A percentile compares a stretch with the other conserved stretches of the same genome.
Conservation (phyloP, 1,140 invertebrate species). For the Achatina immaculata region DNA sequence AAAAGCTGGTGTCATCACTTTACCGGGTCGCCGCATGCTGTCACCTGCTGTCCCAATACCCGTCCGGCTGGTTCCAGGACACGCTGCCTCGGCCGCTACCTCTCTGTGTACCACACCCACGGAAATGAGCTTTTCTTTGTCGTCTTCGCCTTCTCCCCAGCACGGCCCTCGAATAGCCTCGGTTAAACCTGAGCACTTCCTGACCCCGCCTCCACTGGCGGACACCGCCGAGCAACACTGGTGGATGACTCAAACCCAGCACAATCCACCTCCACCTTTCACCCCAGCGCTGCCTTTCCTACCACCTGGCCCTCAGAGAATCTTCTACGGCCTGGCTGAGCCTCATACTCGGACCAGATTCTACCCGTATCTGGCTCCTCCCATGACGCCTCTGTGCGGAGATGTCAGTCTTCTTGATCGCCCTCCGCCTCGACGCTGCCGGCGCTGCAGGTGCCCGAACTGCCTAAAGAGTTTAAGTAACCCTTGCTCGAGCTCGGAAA, state of each 20-base stretch:
- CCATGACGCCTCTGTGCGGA: constrained; percentile 17
- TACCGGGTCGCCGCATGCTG: neutral
- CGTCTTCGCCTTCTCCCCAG: neutral
- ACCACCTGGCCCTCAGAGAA: neutral
- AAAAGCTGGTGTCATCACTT: no score
- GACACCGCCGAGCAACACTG: constrained; percentile 10
- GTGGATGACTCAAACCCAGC: constrained; percentile 11
- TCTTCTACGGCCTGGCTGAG: neutral
- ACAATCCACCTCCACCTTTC: neutral
- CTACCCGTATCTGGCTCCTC: neutral
- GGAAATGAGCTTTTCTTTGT: neutral
- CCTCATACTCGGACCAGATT: neutral
- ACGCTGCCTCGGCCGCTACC: neutral
- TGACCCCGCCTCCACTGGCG: neutral
- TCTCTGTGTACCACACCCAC: neutral
- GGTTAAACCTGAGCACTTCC: constrained; percentile 1
- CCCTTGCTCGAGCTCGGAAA: constrained; percentile 51
- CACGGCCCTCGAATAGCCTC: neutral
- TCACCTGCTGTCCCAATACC: neutral
- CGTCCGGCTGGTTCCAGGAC: neutral
- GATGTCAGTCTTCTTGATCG: constrained; percentile 5
- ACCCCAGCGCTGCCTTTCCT: neutral
- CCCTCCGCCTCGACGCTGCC: constrained; percentile 56
- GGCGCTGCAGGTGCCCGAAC: constrained; percentile 69
- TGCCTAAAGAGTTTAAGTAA: constrained; percentile 56